phyloP scores from a whole-genome alignment of 2,113 vertebrate species.

The Jacana jacana region DNA sequence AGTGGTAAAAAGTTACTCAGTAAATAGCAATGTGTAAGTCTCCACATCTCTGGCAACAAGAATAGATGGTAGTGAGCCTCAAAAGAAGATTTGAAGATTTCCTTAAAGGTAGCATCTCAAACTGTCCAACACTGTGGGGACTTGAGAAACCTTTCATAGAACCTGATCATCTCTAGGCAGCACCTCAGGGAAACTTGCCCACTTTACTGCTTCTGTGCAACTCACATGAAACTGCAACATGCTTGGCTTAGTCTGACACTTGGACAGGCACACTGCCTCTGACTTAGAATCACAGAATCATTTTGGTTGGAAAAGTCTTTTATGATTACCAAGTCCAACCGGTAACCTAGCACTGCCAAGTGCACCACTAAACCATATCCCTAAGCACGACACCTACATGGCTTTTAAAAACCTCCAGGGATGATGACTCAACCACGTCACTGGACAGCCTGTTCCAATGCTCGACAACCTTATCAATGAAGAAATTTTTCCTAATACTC shows the following conservation, averaged over 20 bases:
- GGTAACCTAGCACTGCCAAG: background rate
- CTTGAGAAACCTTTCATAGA: background rate
- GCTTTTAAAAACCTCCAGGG: background rate
- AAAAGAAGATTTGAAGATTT: background rate
- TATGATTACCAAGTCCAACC: background rate
- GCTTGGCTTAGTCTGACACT: background rate
- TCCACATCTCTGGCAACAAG: background rate
- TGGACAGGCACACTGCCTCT: background rate
- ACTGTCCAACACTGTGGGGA: background rate
- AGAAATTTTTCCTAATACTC: background rate
- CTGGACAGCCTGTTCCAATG: background rate
- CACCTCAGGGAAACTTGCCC: background rate
- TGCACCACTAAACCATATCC: background rate
- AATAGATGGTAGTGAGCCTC: background rate
- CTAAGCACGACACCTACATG: background rate
- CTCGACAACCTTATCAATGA: background rate
- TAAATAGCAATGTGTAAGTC: background rate
- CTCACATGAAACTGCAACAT: background rate
- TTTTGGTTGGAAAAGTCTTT: background rate
- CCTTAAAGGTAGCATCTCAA: background rate
- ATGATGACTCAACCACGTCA: background rate
- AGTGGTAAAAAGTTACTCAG: background rate
- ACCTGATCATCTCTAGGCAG: background rate
- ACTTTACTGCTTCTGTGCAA: background rate
- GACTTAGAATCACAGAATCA: background rate